Evolutionary conservation across 2,888 invertebrate genomes (phyloP), one percentile per base, ranked within the genome.

Genomic region (Nomada hirtipes): DNA sequence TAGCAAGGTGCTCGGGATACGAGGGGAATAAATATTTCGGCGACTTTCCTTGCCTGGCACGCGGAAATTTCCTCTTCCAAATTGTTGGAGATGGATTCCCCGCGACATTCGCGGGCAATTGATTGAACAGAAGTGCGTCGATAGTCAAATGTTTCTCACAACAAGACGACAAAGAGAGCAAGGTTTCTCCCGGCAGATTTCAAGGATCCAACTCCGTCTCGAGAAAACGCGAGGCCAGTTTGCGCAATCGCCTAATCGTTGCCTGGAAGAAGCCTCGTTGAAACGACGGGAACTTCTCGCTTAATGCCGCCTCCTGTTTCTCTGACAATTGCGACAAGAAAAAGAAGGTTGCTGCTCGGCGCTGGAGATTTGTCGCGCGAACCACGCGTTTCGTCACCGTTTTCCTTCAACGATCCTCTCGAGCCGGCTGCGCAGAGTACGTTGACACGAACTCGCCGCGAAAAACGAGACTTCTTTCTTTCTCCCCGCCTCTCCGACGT

Each of bases 131-230:
- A 36, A 36, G 36, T 36, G 36, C 36, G 36, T 36, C 36, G 36
- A 36, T 36, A 36, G 36, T 36, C 36, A 36, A 4, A 36, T 36
- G 36, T 36, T 36, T 7, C 7, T 36, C 26, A 26, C 26, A 26
- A 26, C 26, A 26, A 26, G 26, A 26, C 26, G 26, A 26, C 26
- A 26, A 26, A 26, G 26, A 72, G 77, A 79, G 79, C 75, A 53
- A 79, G 72, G 53, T 65, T 61, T 74, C 52, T 36, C 59, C 53
- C 47, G 26, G 10, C 68, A 57, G 63, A 44, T 83, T 73, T 65
- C 72, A 73, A 71, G 64, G 72, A 44, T 67, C 72, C 83, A 80
- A 86, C 86, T 72, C 68, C 57, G 57, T 20, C 70, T 80, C 76
- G 73, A 70, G 76, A 68, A 87, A 87, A 61, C 7, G 36, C 36